Conservation (phyloP, 1,140 invertebrate species). For the Mesaphorura yosii region DNA sequence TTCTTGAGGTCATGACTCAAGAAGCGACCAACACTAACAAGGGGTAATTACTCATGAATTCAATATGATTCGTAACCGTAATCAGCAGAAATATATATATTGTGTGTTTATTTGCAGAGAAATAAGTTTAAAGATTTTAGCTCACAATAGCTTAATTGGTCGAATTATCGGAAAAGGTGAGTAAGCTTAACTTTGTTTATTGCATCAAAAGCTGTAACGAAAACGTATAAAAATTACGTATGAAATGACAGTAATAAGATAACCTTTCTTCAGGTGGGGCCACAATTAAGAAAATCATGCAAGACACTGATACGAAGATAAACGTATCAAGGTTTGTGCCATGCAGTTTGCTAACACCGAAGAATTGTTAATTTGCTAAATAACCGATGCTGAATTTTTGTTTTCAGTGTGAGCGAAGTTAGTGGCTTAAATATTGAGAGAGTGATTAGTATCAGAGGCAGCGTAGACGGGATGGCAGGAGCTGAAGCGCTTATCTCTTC, state of each 20-base stretch:
- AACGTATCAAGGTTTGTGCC: conserved; percentile 69
- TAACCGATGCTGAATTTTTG: too few relatives aligned
- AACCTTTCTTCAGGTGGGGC: too few relatives aligned
- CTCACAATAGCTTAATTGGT: conserved; percentile 75
- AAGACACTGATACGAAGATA: conserved; percentile 94
- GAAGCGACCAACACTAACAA: conserved; percentile 88
- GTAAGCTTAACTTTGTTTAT: too few relatives aligned
- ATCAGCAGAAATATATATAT: not conserved
- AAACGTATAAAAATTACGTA: too few relatives aligned
- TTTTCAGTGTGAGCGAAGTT: conserved; percentile 22
- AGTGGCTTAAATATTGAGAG: conserved; percentile 48
- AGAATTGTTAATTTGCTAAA: too few relatives aligned
- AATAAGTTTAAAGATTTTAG: conserved; percentile 85
- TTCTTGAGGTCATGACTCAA: conserved; percentile 91
- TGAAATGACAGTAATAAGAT: too few relatives aligned
- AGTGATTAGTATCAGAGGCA: conserved; percentile 89
- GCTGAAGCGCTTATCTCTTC: conserved; percentile 89
- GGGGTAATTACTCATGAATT: too few relatives aligned
- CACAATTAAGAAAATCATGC: conserved; percentile 96
- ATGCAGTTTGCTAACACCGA: too few relatives aligned
- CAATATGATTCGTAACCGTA: not conserved
- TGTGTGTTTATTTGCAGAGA: conserved; percentile 41
- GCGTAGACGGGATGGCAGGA: conserved; percentile 79
- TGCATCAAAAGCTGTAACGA: too few relatives aligned
- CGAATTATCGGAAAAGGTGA: conserved; percentile 69